Percentiles rank a stretch among this genome's conserved stretches.
Conservation (phyloP, 2,113 vertebrate species). For the Murina feae region DNA sequence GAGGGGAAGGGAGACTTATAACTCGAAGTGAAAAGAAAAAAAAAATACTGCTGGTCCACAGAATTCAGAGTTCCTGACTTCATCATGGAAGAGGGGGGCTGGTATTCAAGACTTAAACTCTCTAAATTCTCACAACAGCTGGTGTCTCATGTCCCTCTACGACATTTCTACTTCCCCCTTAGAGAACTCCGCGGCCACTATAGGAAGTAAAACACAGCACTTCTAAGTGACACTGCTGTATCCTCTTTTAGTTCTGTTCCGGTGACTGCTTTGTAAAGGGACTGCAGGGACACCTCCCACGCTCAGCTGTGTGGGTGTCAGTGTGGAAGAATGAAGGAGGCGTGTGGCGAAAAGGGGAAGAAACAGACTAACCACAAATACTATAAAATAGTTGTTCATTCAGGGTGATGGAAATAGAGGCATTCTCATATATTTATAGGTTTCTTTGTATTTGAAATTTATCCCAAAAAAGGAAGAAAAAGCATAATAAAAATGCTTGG, state of each 20-base stretch:
- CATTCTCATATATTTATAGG: not conserved
- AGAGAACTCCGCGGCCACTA: not conserved
- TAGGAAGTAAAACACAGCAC: not conserved
- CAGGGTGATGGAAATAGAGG: not conserved
- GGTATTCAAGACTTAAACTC: not conserved
- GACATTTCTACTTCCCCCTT: not conserved
- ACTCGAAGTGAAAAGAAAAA: not conserved
- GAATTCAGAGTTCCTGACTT: not conserved
- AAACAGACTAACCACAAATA: not conserved
- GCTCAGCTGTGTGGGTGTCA: not conserved
- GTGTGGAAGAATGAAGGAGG: not conserved
- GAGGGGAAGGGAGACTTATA: not conserved
- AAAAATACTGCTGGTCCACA: not conserved
- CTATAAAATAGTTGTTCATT: not conserved
- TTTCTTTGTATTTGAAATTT: slow-evolving; percentile 6
- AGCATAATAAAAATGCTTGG: not conserved
- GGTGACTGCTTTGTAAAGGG: not conserved
- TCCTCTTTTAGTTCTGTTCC: not conserved
- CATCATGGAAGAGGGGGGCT: not conserved
- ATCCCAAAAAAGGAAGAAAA: not conserved
- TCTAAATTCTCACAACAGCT: not conserved
- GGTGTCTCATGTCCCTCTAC: not conserved
- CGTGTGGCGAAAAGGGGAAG: not conserved
- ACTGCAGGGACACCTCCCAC: not conserved
- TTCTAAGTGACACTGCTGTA: not conserved